These are phyloP conservation scores for Sebastes trivittatus DNA, from an alignment of 2,797 vertebrate genomes.

Conservation along the genomic window DNA sequence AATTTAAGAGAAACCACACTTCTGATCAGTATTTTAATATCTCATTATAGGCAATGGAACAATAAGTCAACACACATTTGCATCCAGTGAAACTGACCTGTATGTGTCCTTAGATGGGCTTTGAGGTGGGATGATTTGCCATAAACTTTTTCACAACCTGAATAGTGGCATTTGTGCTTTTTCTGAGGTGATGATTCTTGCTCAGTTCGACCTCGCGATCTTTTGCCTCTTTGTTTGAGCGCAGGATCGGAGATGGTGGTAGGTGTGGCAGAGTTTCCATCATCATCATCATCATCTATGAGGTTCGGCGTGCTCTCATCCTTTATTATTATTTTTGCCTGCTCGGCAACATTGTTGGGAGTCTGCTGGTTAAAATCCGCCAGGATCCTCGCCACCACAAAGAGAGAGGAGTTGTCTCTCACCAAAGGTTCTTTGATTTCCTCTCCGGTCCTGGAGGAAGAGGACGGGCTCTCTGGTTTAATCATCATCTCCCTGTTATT, in stretches of 20 bases:
- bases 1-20: constrained; percentile 32
- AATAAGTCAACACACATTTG: constrained; percentile 64
- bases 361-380: constrained; percentile 97
- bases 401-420: constrained; percentile 93
- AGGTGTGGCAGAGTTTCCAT: constrained; percentile 95
- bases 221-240: constrained; percentile 94
- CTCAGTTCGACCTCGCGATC: constrained; percentile 88
- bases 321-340: constrained; percentile 77
- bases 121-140: constrained; percentile 99
- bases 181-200: constrained; percentile 93
- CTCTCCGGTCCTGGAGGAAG: constrained; percentile 78
- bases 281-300: constrained; percentile 55
- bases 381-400: constrained; percentile 95
- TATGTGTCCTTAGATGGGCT: constrained; percentile 99
- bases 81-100: constrained; percentile 90
- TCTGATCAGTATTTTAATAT: constrained; percentile 20
- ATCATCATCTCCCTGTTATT: constrained; percentile 81
- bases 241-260: constrained; percentile 87
- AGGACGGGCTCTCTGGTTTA: constrained; percentile 80
- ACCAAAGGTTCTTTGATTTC: constrained; percentile 86
- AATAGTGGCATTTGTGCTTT: constrained; percentile 99
- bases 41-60: constrained; percentile 11
- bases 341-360: constrained; percentile 83
- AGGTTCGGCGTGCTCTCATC: constrained; percentile 82
- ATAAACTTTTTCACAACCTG: constrained; percentile 99